Evolutionary conservation across 2,797 vertebrate genomes (phyloP).

Genomic region (Epinephelus malabaricus): DNA sequence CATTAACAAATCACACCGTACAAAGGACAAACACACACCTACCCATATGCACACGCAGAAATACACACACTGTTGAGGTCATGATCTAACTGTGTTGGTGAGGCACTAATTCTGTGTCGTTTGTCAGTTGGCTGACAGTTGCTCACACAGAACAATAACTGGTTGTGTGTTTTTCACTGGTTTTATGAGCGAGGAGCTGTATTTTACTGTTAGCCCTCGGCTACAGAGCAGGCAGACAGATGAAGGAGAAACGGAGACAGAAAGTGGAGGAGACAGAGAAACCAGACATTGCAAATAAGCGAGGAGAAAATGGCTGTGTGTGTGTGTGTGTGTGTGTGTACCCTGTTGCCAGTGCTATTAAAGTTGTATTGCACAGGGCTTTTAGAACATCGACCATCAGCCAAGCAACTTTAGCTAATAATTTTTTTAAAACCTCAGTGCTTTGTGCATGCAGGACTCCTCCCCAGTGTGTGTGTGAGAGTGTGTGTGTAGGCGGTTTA

Average conservation of each 20-base stretch:
- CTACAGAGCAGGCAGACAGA: conserved; percentile 56
- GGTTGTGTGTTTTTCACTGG: conserved; percentile 62
- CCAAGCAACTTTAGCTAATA: conserved; percentile 79
- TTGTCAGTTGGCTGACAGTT: conserved; percentile 71
- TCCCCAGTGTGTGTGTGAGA: conserved; percentile 41
- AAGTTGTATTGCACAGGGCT: conserved; percentile 81
- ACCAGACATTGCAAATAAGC: conserved; percentile 69
- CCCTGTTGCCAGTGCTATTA: conserved; percentile 78
- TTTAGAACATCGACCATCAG: conserved; percentile 80
- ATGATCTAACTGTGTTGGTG: conserved; percentile 50
- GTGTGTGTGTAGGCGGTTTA: conserved; percentile 34
- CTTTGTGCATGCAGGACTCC: conserved; percentile 69
- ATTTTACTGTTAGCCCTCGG: conserved; percentile 58
- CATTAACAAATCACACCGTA: conserved; percentile 59
- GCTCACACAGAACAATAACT: conserved; percentile 71
- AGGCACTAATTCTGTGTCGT: conserved; percentile 61
- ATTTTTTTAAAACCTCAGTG: conserved; percentile 81
- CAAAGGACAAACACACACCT: conserved; percentile 16
- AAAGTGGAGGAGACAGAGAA: conserved; percentile 67
- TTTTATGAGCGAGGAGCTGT: conserved; percentile 66
- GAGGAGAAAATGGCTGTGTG: conserved; percentile 54
- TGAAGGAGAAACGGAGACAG: conserved; percentile 54
- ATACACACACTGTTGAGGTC: conserved; percentile 24
- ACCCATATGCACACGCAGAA: not conserved
- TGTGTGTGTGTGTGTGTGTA: conserved; percentile 35